phyloP scores from a whole-genome alignment of 2,797 vertebrate genomes.

The Thamnophis elegans region DNA sequence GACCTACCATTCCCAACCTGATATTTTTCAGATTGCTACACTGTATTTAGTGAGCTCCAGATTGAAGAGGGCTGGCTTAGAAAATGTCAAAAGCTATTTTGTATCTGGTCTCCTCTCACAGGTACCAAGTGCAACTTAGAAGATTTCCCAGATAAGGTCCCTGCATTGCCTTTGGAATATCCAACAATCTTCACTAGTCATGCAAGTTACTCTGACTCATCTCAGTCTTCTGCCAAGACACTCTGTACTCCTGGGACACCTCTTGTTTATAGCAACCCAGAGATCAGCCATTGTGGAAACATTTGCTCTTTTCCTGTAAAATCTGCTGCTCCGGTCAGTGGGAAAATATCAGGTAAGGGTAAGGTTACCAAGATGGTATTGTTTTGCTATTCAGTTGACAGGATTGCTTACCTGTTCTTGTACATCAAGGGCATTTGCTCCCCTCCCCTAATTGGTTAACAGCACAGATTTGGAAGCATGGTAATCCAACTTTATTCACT shows the following conservation, averaged over 20 bases:
- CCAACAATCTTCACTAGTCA: background rate
- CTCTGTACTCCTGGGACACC: slow-evolving; percentile 65
- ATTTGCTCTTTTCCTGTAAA: slow-evolving; percentile 41
- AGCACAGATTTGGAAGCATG: background rate
- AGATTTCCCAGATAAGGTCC: background rate
- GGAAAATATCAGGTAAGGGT: slow-evolving; percentile 82
- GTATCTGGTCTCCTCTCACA: slow-evolving; percentile 3
- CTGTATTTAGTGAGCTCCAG: background rate
- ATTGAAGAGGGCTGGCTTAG: background rate
- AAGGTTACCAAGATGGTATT: background rate
- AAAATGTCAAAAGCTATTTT: background rate
- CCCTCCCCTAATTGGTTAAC: background rate
- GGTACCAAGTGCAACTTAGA: slow-evolving; percentile 12
- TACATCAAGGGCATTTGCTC: background rate
- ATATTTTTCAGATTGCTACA: background rate
- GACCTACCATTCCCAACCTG: background rate
- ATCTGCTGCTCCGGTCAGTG: slow-evolving; percentile 65
- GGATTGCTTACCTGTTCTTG: background rate
- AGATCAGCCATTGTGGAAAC: slow-evolving; percentile 30
- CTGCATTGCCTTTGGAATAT: background rate
- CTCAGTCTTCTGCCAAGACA: slow-evolving; percentile 8
- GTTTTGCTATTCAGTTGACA: background rate
- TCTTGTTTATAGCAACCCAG: slow-evolving; percentile 68
- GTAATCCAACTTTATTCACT: background rate
- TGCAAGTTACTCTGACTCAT: slow-evolving; percentile 4